Conservation (phyloP, 2,888 invertebrate species). For the Polyommatus icarus region DNA sequence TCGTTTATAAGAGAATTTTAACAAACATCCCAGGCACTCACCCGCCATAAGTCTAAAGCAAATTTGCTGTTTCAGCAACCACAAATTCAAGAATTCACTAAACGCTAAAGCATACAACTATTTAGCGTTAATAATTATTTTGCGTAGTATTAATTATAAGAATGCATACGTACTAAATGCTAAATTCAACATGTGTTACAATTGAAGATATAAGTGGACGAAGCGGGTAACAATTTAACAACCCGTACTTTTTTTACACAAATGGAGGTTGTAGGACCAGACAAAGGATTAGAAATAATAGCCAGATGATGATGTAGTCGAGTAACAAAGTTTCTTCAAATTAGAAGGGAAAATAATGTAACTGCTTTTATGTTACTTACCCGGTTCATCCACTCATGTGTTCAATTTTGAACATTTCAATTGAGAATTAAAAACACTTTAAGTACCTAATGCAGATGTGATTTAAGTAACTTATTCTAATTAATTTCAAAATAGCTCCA, state of each 20-base stretch:
- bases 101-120: not conserved
- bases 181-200: too few relatives aligned
- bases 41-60: constrained; percentile 31
- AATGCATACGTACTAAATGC: not conserved
- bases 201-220: too few relatives aligned
- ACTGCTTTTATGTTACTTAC: too few relatives aligned
- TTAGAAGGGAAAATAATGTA: too few relatives aligned
- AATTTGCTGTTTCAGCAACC: constrained; percentile 32
- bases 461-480: not conserved
- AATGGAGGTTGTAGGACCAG: too few relatives aligned
- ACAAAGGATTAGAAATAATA: too few relatives aligned
- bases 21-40: constrained; percentile 31
- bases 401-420: not conserved
- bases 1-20: constrained; percentile 23
- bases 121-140: not conserved
- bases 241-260: too few relatives aligned
- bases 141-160: not conserved
- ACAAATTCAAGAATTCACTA: constrained; percentile 29
- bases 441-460: not conserved
- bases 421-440: not conserved
- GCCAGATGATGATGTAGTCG: too few relatives aligned
- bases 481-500: not conserved
- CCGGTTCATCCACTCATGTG: too few relatives aligned
- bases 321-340: too few relatives aligned
- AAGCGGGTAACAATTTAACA: too few relatives aligned